These are phyloP conservation scores for Spodoptera littoralis DNA, from an alignment of 2,888 invertebrate genomes.

Conservation along the genomic window DNA sequence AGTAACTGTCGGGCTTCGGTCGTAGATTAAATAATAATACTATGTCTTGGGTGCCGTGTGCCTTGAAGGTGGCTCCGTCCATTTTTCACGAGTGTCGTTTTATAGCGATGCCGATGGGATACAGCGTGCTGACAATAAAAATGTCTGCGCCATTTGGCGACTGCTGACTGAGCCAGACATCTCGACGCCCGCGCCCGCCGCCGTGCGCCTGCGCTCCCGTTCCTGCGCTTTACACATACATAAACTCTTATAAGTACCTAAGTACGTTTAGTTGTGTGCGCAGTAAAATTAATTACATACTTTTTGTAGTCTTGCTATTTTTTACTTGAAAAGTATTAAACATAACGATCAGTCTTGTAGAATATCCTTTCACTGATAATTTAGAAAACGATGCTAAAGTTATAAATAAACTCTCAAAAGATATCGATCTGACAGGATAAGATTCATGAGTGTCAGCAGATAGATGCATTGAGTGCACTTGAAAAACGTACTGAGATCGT, in stretches of 20 bases:
- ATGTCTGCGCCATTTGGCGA: slow-evolving; percentile 56
- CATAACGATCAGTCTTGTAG: slow-evolving; percentile 1
- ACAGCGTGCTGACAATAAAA: slow-evolving; percentile 48
- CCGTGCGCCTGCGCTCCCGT: slow-evolving; percentile 16
- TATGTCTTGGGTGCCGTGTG: slow-evolving; percentile 41
- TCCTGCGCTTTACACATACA: slow-evolving; percentile 22
- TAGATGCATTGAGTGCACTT: slow-evolving; percentile 33
- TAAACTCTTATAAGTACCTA: slow-evolving; percentile 16
- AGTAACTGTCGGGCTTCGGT: slow-evolving; percentile 51
- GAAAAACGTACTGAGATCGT: slow-evolving; percentile 8
- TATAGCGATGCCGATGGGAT: slow-evolving; percentile 45
- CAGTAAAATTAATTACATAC: too few species aligned
- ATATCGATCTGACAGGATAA: slow-evolving; percentile 27
- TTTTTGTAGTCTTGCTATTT: too few species aligned
- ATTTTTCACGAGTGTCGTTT: slow-evolving; percentile 45
- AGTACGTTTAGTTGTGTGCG: too few species aligned
- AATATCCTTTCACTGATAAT: slow-evolving; percentile 21
- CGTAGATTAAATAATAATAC: slow-evolving; percentile 54
- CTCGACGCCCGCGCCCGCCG: slow-evolving; percentile 69
- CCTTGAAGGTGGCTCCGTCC: slow-evolving; percentile 40
- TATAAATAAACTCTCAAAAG: slow-evolving; percentile 17
- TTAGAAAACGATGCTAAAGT: slow-evolving; percentile 32
- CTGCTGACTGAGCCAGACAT: slow-evolving; percentile 67
- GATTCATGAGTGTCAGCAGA: slow-evolving; percentile 11
- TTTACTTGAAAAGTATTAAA: slow-evolving; percentile 2